Conservation (phyloP, 2,113 vertebrate species). For the Semicossyphus pulcher region DNA sequence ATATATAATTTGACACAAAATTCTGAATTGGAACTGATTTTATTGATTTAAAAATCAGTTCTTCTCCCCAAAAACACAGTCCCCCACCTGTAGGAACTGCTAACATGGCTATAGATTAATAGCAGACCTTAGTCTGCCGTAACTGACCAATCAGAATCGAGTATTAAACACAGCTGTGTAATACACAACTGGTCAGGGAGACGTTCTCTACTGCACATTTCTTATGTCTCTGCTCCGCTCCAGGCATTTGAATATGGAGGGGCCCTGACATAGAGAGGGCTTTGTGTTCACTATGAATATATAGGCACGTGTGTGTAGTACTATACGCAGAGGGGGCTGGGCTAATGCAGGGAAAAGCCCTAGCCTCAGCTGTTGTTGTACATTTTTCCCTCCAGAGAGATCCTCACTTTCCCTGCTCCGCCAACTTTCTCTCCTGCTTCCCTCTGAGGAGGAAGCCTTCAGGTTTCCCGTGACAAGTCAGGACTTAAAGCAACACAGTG, state of each 20-base stretch:
- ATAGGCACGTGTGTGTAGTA: slow-evolving; percentile 55
- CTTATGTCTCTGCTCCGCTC: slow-evolving; percentile 45
- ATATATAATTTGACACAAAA: background rate
- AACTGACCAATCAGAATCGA: background rate
- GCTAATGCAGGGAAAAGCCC: slow-evolving; percentile 69
- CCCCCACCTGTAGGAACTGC: background rate
- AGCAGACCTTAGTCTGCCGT: background rate
- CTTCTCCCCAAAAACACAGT: too few relatives aligned
- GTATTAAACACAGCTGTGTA: background rate
- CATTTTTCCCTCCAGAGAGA: slow-evolving; percentile 46
- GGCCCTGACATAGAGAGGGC: slow-evolving; percentile 60
- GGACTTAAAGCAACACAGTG: slow-evolving; percentile 17
- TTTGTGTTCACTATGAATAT: slow-evolving; percentile 70
- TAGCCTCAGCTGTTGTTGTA: slow-evolving; percentile 75
- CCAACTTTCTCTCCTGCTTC: slow-evolving; percentile 38
- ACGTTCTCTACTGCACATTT: slow-evolving; percentile 35
- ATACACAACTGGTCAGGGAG: background rate
- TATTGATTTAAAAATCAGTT: too few relatives aligned
- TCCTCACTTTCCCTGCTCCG: slow-evolving; percentile 48
- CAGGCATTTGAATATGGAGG: slow-evolving; percentile 57
- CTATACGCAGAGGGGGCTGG: slow-evolving; percentile 56
- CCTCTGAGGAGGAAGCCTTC: slow-evolving; percentile 43
- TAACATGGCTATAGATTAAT: background rate
- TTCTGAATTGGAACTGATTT: too few relatives aligned
- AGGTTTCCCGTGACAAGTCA: slow-evolving; percentile 22